Percentiles rank a stretch among this genome's conserved stretches.
Conservation (phyloP, 2,797 vertebrate species). For the Centropyge bicolor region DNA sequence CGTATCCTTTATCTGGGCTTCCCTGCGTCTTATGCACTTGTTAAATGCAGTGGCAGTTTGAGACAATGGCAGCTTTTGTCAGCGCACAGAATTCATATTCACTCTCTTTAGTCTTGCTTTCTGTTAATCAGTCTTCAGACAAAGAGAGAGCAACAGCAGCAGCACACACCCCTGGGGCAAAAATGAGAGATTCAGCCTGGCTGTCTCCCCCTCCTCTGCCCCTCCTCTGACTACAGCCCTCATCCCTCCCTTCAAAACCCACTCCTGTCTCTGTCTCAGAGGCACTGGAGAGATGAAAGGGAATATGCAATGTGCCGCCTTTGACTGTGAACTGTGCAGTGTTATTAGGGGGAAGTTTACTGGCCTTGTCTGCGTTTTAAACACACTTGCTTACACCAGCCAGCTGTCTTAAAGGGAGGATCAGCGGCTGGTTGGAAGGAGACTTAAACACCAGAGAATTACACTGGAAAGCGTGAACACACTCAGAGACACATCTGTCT, state of each 20-base stretch:
- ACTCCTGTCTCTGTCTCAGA: slow-evolving; percentile 81
- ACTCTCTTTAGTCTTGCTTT: slow-evolving; percentile 67
- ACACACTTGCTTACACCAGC: slow-evolving; percentile 55
- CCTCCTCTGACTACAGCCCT: slow-evolving; percentile 71
- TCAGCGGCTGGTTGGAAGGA: slow-evolving; percentile 26
- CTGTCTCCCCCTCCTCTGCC: slow-evolving; percentile 62
- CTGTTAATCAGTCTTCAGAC: slow-evolving; percentile 81
- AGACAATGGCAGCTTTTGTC: slow-evolving; percentile 69
- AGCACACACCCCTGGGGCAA: slow-evolving; percentile 77
- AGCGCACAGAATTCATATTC: slow-evolving; percentile 61
- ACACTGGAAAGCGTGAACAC: neutral
- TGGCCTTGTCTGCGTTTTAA: slow-evolving; percentile 71
- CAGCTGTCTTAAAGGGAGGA: slow-evolving; percentile 56
- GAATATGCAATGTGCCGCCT: slow-evolving; percentile 79
- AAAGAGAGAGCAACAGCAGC: slow-evolving; percentile 78
- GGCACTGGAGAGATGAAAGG: slow-evolving; percentile 83
- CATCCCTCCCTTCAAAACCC: slow-evolving; percentile 75
- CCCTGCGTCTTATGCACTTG: slow-evolving; percentile 23
- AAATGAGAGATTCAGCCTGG: slow-evolving; percentile 71
- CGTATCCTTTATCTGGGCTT: slow-evolving; percentile 20
- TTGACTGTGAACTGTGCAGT: slow-evolving; percentile 73
- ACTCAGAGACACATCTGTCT: slow-evolving; percentile 1
- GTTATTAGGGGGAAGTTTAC: slow-evolving; percentile 76
- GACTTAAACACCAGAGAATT: slow-evolving; percentile 35
- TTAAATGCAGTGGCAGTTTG: slow-evolving; percentile 36